Base-by-base conservation (phyloP, 1,140 invertebrate genomes). In the Andricus grossulariae region DNA sequence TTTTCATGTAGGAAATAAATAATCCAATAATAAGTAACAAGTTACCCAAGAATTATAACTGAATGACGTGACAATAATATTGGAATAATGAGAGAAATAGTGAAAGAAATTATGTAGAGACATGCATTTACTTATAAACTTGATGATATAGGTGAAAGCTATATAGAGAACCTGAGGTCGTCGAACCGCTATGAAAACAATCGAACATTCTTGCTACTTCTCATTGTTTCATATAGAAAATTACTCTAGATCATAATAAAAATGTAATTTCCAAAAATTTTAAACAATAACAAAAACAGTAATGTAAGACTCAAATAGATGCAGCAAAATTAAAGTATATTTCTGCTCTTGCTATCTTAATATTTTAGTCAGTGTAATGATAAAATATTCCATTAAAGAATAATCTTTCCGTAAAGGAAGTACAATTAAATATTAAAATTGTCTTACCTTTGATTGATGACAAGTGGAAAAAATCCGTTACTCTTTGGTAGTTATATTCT, bases 171-270 rank as follows among this genome's bases (percentile, higher is more conserved):
- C 39, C 39, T 45, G 60, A 66, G 60, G 60, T 66, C 32, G 60
- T 66, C 32, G 60, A 66, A 66, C 60, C 25, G 32, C 60, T 39
- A 18, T 39, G 60, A 66, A 66, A 66, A 66, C 60, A 66, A 39
- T 66, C 15, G 60, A 66, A 39, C 25, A 39, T 15, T 66, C 57
- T 32, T 66, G 25, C 19, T 66, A 32, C 12, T 66, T 66, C 25
- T 32, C 19, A 21, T 21, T 19, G 21, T 19, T 55, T 13, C 13
- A 21, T 7, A 55, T 12, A 55, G 7, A 55, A 55, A 55, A 11
- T 21, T 3, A 19, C 21, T 55, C n/a, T 4, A 11, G 13, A 5
- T 8, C n/a, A 45, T 11, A 10, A 45, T 45, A 2, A 11, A 45
- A 45, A 45, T 10, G 6, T 45, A 45, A 45, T 11, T 45, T 45